Evolutionary conservation across 2,113 vertebrate genomes (phyloP).

Genomic region (Fulica atra): DNA sequence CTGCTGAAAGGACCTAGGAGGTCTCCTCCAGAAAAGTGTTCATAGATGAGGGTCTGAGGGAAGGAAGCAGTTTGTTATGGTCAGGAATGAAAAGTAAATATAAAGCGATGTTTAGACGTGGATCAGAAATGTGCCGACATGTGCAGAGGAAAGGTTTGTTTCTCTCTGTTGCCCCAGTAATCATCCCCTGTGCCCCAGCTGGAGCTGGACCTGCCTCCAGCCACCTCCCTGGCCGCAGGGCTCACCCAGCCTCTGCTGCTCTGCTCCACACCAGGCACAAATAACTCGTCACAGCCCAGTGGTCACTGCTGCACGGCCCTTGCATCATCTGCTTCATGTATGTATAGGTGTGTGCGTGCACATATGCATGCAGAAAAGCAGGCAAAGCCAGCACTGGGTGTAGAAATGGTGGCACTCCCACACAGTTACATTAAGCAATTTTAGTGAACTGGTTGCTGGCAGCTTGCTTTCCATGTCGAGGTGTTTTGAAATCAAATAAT

Average conservation of each 20-base stretch:
- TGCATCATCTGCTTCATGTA: neutral
- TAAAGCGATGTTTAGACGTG: neutral
- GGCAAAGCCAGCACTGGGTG: neutral
- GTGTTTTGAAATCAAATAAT: neutral
- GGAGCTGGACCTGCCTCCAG: neutral
- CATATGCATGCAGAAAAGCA: neutral
- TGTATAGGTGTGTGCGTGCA: accelerated
- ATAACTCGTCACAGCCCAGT: too few relatives aligned
- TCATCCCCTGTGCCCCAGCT: neutral
- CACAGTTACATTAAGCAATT: neutral
- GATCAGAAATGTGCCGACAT: neutral
- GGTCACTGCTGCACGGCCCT: accelerated
- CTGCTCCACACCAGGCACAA: neutral
- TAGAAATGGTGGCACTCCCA: neutral
- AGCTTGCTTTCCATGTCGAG: neutral
- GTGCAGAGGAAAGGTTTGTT: neutral
- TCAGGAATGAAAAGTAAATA: neutral
- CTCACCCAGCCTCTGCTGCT: neutral
- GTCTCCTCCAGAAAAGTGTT: neutral
- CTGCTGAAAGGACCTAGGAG: neutral
- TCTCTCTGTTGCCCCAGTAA: neutral
- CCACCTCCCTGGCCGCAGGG: neutral
- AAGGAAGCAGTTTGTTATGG: neutral
- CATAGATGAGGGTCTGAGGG: neutral
- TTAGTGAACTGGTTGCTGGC: neutral